These are phyloP conservation scores for Ditula angustiorana DNA, from an alignment of 2,888 invertebrate genomes.

Conservation along the genomic window DNA sequence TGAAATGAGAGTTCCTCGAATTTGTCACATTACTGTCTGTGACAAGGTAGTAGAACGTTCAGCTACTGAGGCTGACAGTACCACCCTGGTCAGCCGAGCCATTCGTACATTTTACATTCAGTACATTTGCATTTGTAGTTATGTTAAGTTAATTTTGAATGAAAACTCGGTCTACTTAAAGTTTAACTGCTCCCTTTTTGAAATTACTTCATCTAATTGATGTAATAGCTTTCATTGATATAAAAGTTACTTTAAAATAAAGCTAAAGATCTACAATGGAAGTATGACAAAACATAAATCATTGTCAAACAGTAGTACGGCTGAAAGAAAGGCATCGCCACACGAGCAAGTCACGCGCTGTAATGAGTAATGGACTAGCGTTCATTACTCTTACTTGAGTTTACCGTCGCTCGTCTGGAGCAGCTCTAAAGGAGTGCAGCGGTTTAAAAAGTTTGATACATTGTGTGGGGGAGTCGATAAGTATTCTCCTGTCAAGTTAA, in stretches of 20 bases:
- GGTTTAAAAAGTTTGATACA: conserved; percentile 38
- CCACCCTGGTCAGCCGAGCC: no score
- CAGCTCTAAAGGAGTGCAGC: conserved; percentile 31
- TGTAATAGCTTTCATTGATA: background rate
- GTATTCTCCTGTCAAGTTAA: conserved; percentile 21
- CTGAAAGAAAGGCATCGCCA: conserved; percentile 69
- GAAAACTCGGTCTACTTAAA: background rate
- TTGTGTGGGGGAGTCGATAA: conserved; percentile 32
- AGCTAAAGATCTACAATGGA: conserved; percentile 9
- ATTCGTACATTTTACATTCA: no score
- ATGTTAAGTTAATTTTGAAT: no score
- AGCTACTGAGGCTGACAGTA: no score
- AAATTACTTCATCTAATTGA: background rate
- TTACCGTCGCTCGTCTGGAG: conserved; percentile 66
- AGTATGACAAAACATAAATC: conserved; percentile 53
- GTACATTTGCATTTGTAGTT: no score
- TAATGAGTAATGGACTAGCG: conserved; percentile 61
- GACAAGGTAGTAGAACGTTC: no score
- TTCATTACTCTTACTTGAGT: conserved; percentile 79
- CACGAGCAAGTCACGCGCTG: conserved; percentile 67
- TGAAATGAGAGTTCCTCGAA: no score
- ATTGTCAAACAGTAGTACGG: conserved; percentile 58
- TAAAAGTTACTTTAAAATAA: background rate
- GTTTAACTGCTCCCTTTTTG: background rate
- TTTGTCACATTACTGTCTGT: no score